Conservation (phyloP, 1,140 invertebrate genomes). For the Chelonus insularis region DNA sequence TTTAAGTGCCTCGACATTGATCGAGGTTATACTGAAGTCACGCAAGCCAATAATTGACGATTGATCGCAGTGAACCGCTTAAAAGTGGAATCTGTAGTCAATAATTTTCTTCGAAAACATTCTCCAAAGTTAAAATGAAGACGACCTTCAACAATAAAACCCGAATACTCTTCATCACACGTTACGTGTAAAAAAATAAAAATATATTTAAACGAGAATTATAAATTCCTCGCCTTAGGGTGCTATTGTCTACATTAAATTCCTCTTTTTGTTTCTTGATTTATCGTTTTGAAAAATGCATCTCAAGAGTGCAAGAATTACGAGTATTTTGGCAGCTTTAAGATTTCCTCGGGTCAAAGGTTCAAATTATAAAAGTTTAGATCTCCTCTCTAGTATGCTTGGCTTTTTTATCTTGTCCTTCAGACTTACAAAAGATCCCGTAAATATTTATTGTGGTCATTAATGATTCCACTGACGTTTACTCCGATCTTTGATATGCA, state of each 20-base stretch:
- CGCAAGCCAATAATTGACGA: conserved; percentile 17
- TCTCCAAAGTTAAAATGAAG: background rate
- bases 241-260: conserved; percentile 5
- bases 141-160: conserved; percentile 4
- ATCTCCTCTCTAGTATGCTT: background rate
- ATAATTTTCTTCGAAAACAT: background rate
- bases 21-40: conserved; percentile 10
- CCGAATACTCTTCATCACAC: background rate
- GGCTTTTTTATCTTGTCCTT: background rate
- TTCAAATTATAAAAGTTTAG: background rate
- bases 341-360: background rate
- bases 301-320: background rate
- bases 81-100: background rate
- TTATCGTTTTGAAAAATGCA: background rate
- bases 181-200: background rate
- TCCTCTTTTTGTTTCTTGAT: background rate
- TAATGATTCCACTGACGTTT: background rate
- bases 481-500: background rate
- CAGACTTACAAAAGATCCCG: background rate
- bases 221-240: conserved; percentile 9
- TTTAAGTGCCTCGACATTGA: background rate
- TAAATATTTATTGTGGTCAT: conserved; percentile 10
- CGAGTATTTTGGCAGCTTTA: conserved; percentile 12
- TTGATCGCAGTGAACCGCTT: background rate
- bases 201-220: background rate